These are phyloP conservation scores for Philopotamus ludificatus DNA, from an alignment of 1,140 invertebrate species.

Conservation along the genomic window DNA sequence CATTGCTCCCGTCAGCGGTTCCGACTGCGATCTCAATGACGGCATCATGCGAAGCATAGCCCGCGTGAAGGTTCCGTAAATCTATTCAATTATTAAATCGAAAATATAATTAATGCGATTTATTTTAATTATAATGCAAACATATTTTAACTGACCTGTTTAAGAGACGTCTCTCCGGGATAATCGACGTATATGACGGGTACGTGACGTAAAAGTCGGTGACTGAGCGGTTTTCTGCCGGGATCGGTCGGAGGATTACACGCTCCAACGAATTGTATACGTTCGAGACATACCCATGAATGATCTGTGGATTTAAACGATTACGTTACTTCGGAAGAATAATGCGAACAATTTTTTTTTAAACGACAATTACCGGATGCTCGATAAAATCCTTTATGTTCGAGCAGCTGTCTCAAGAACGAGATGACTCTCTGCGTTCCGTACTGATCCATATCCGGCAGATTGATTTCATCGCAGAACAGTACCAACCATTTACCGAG, in stretches of 20 bases:
- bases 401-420: conserved; percentile 95
- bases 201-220: conserved; percentile 91
- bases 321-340: background rate
- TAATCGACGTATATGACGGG: conserved; percentile 99
- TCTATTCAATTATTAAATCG: conserved; percentile 57
- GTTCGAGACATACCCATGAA: conserved; percentile 93
- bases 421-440: conserved; percentile 98
- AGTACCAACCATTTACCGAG: conserved; percentile 98
- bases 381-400: conserved; percentile 90
- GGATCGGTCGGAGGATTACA: conserved; percentile 99
- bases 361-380: conserved; percentile 65
- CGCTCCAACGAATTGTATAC: conserved; percentile 99
- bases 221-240: conserved; percentile 94
- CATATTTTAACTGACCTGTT: conserved; percentile 69
- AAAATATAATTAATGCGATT: conserved; percentile 9
- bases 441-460: conserved; percentile 98
- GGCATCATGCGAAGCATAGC: conserved; percentile 95
- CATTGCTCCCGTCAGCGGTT: conserved; percentile 97
- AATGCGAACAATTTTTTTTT: background rate
- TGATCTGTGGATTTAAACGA: conserved; percentile 66
- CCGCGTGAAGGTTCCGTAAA: conserved; percentile 97
- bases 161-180: conserved; percentile 94
- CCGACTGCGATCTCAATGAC: conserved; percentile 85
- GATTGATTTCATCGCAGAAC: conserved; percentile 99
- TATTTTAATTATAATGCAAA: conserved; percentile 41